Percentiles rank a stretch among this genome's conserved stretches.
Conservation (phyloP, 2,888 invertebrate genomes). For the Idaea straminata region DNA sequence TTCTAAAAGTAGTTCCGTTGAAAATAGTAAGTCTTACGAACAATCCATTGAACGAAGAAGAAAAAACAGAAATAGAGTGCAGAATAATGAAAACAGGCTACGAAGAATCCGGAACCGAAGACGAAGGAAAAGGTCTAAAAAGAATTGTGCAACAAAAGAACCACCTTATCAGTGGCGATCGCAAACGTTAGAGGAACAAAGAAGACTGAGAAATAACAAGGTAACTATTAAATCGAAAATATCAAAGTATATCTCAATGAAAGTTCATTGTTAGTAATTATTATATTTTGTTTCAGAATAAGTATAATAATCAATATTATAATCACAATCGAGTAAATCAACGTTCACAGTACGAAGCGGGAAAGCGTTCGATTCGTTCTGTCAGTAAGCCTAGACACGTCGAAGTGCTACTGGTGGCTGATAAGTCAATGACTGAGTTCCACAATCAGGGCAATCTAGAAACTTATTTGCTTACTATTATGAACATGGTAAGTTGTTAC, state of each 20-base stretch:
- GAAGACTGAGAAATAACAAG: slow-evolving; percentile 37
- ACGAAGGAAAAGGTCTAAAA: slow-evolving; percentile 62
- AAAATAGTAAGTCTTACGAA: slow-evolving; percentile 54
- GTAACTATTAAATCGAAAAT: slow-evolving; percentile 23
- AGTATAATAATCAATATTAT: slow-evolving; percentile 47
- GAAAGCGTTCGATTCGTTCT: slow-evolving; percentile 76
- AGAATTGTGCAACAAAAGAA: slow-evolving; percentile 69
- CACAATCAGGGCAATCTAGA: slow-evolving; percentile 91
- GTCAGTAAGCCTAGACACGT: slow-evolving; percentile 89
- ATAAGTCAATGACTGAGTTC: slow-evolving; percentile 92
- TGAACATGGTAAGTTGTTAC: slow-evolving; percentile 88
- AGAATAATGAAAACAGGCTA: slow-evolving; percentile 42
- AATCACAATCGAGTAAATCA: slow-evolving; percentile 45
- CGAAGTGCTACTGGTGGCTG: slow-evolving; percentile 93
- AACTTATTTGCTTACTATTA: slow-evolving; percentile 92
- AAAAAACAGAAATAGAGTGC: slow-evolving; percentile 14
- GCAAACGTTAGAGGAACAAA: slow-evolving; percentile 44
- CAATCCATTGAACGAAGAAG: slow-evolving; percentile 41
- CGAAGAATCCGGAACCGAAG: slow-evolving; percentile 57
- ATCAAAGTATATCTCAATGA: background rate
- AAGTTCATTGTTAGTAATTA: slow-evolving; percentile 1
- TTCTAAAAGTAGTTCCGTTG: slow-evolving; percentile 55
- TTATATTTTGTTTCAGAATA: slow-evolving; percentile 42
- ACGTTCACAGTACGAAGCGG: slow-evolving; percentile 29
- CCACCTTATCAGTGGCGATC: slow-evolving; percentile 66